Evolutionary conservation across 2,113 vertebrate genomes (phyloP).

Genomic region (Cyprinodon brontotheroides): DNA sequence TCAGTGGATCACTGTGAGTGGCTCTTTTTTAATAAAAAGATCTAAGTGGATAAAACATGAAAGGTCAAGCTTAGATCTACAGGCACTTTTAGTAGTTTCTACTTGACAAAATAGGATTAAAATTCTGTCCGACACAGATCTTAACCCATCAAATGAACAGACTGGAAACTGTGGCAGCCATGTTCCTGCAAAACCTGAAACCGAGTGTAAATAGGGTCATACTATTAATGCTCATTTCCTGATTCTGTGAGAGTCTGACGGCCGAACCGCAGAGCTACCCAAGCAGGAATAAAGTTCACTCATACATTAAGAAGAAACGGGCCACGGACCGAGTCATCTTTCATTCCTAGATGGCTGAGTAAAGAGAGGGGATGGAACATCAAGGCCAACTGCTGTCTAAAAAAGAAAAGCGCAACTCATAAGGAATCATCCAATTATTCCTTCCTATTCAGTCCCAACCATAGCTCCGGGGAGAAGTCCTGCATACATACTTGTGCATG

Average conservation of each 20-base stretch:
- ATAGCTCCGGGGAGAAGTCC: constrained; percentile 32
- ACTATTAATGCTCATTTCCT: constrained; percentile 56
- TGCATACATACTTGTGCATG: background rate
- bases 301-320: constrained; percentile 48
- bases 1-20: background rate
- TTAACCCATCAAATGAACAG: constrained; percentile 1
- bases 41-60: background rate
- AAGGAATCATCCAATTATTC: constrained; percentile 59
- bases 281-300: constrained; percentile 63
- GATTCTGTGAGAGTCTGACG: constrained; percentile 51
- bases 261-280: constrained; percentile 37
- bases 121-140: too few species aligned
- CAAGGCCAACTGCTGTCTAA: constrained; percentile 39
- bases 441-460: constrained; percentile 34
- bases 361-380: constrained; percentile 39
- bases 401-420: constrained; percentile 53
- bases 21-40: constrained; percentile 9
- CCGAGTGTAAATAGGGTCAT: background rate
- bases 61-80: background rate
- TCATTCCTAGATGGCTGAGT: constrained; percentile 37
- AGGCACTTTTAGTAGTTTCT: background rate
- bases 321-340: constrained; percentile 42
- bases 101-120: too few species aligned
- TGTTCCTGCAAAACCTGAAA: too few species aligned
- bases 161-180: constrained; percentile 30